These are phyloP conservation scores for Nebria brevicollis DNA, from an alignment of 2,888 invertebrate genomes.

Conservation along the genomic window DNA sequence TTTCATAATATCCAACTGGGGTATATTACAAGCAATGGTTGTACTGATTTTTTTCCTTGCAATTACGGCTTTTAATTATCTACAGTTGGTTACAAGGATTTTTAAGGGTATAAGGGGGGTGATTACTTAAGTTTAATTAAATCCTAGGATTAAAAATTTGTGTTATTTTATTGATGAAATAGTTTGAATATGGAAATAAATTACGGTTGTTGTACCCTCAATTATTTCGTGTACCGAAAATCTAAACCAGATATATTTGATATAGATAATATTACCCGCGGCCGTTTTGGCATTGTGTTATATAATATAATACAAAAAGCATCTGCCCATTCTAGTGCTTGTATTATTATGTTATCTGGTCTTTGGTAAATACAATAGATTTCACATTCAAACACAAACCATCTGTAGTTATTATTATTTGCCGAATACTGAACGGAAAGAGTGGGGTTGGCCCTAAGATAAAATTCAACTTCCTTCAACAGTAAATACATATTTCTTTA, in stretches of 20 bases:
- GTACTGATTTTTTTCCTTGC: constrained; percentile 23
- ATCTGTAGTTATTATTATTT: constrained; percentile 1
- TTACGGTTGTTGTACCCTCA: neutral
- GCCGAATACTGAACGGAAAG: neutral
- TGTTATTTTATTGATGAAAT: neutral
- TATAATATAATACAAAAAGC: neutral
- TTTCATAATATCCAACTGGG: constrained; percentile 6
- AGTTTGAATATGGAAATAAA: neutral
- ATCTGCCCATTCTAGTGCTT: neutral
- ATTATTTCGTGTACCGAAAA: neutral
- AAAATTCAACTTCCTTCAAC: too few species aligned
- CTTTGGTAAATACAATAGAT: neutral
- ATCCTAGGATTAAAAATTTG: neutral
- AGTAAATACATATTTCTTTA: too few species aligned
- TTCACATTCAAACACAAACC: neutral
- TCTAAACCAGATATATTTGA: neutral
- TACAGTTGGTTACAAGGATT: neutral
- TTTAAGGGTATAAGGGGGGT: neutral
- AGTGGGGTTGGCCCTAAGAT: neutral
- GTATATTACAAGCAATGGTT: constrained; percentile 11
- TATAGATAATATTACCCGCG: constrained; percentile 1
- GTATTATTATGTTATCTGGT: neutral
- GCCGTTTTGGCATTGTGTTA: neutral
- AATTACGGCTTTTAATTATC: constrained; percentile 43
- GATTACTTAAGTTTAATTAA: neutral